These are phyloP conservation scores for Spodoptera litura DNA, from an alignment of 1,140 invertebrate genomes.

Conservation along the genomic window DNA sequence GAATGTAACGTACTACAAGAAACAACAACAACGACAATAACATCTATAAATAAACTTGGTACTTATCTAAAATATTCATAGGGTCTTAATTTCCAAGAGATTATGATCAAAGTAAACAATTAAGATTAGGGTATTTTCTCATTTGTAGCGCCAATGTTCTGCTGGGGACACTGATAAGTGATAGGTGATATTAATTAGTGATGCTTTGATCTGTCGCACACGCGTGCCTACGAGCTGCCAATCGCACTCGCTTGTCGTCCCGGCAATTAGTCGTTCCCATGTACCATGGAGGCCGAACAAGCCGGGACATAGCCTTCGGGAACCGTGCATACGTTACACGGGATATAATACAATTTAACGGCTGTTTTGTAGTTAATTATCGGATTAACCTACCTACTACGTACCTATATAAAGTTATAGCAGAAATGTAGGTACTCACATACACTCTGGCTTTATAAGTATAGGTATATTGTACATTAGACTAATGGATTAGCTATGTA, in stretches of 20 bases:
- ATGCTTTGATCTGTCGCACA: slow-evolving; percentile 63
- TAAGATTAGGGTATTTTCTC: not conserved
- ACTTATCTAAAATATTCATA: not conserved
- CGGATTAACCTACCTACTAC: not conserved
- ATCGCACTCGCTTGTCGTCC: slow-evolving; percentile 60
- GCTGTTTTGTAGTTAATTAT: slow-evolving; percentile 20
- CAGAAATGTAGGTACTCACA: too few species aligned
- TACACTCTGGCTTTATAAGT: too few species aligned
- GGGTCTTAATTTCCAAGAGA: too few species aligned
- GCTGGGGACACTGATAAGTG: slow-evolving; percentile 3
- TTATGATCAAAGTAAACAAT: too few species aligned
- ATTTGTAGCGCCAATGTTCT: slow-evolving; percentile 1
- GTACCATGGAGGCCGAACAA: slow-evolving; percentile 15
- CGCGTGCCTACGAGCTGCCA: slow-evolving; percentile 60
- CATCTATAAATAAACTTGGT: not conserved
- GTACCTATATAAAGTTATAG: too few species aligned
- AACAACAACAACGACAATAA: too few species aligned
- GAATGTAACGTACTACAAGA: too few species aligned
- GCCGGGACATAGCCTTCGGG: slow-evolving; percentile 8
- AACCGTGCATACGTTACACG: slow-evolving; percentile 21
- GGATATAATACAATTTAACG: not conserved
- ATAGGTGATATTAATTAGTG: slow-evolving; percentile 65
- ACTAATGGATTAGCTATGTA: too few species aligned
- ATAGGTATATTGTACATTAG: too few species aligned
- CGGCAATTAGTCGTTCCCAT: slow-evolving; percentile 65